These are phyloP conservation scores for Eptatretus atami DNA, from an alignment of 2,797 vertebrate species.

Conservation along the genomic window DNA sequence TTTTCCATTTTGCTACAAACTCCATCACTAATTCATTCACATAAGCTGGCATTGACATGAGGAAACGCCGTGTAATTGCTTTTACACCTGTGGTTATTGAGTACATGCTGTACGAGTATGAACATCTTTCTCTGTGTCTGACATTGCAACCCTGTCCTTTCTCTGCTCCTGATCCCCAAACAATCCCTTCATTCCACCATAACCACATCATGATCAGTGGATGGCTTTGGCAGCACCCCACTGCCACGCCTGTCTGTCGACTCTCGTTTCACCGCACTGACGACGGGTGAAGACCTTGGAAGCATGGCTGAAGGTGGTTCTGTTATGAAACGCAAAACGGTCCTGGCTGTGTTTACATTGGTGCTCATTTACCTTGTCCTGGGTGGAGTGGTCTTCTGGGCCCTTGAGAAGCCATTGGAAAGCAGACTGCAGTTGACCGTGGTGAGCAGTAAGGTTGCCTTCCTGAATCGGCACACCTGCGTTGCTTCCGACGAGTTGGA, in stretches of 20 bases:
- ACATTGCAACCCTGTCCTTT: too few species aligned
- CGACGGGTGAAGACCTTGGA: constrained; percentile 39
- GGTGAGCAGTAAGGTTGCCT: constrained; percentile 41
- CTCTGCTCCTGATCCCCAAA: too few species aligned
- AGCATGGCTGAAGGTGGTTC: constrained; percentile 34
- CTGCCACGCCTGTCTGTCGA: constrained; percentile 36
- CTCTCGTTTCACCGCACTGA: constrained; percentile 42
- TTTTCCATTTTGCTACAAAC: too few species aligned
- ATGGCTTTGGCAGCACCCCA: constrained; percentile 22
- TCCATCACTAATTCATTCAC: too few species aligned
- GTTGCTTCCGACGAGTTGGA: constrained; percentile 49
- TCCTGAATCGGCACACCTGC: constrained; percentile 43
- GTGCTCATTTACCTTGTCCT: constrained; percentile 60
- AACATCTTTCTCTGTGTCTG: too few species aligned
- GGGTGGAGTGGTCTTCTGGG: constrained; percentile 47
- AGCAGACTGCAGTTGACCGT: constrained; percentile 53
- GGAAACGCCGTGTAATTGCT: too few species aligned
- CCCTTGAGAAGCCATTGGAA: constrained; percentile 61
- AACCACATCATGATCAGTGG: too few species aligned
- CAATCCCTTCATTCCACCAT: too few species aligned
- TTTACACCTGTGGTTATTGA: too few species aligned
- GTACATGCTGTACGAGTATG: too few species aligned
- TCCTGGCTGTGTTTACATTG: constrained; percentile 60
- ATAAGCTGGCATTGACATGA: too few species aligned
- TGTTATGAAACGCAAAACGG: constrained; percentile 95